Conservation (phyloP, 2,888 invertebrate genomes). For the Allolobophora icterica region DNA sequence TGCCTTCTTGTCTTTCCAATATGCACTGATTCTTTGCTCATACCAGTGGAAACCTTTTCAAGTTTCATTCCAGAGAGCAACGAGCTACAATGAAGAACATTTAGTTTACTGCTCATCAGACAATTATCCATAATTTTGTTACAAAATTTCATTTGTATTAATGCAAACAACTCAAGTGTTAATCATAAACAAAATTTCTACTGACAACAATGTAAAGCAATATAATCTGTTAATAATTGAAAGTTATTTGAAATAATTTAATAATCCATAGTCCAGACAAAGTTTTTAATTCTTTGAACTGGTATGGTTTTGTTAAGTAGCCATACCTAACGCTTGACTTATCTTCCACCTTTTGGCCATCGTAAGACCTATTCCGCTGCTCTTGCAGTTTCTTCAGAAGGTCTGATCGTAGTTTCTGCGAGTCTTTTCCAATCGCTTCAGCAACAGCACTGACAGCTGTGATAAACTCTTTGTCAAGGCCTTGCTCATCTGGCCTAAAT, state of each 20-base stretch:
- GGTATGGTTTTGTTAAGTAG: neutral
- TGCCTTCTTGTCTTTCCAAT: neutral
- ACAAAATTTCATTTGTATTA: neutral
- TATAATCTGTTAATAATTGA: neutral
- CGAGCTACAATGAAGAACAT: neutral
- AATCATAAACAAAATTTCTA: neutral
- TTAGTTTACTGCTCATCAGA: neutral
- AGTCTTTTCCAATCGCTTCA: neutral
- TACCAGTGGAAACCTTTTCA: neutral
- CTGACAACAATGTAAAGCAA: neutral
- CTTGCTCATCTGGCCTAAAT: neutral
- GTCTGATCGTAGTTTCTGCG: neutral
- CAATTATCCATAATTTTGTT: too few relatives aligned
- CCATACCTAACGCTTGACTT: neutral
- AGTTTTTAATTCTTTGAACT: too few relatives aligned
- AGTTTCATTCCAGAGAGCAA: constrained; percentile 28
- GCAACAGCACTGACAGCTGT: neutral
- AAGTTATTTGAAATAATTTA: constrained; percentile 17
- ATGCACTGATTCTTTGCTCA: neutral
- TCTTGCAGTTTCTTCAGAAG: constrained; percentile 3
- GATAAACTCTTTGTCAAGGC: neutral
- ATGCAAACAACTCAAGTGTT: neutral
- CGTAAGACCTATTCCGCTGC: neutral
- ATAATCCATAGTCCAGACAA: neutral
- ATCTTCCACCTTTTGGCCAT: neutral